phyloP scores from a whole-genome alignment of 2,797 vertebrate species.

The Diglossa cyanea region DNA sequence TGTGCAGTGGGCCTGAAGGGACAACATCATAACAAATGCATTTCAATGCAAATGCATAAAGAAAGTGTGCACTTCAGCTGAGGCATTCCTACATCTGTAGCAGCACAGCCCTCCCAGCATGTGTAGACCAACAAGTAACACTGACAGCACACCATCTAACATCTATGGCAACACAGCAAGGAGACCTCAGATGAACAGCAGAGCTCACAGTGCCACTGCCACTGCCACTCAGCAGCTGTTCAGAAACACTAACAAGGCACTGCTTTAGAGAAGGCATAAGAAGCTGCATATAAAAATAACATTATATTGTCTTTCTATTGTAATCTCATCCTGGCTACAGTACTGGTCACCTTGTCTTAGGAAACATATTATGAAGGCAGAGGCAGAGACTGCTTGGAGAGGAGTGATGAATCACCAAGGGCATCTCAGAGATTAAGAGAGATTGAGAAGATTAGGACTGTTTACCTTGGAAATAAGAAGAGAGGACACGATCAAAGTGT shows the following conservation, averaged over 20 bases:
- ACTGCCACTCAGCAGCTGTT: not conserved
- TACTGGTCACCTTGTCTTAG: not conserved
- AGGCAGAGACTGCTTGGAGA: not conserved
- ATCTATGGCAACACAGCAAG: not conserved
- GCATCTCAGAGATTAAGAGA: not conserved
- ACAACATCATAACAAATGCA: not conserved
- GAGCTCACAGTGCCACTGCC: not conserved
- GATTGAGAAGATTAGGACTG: not conserved
- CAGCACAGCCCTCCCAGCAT: not conserved
- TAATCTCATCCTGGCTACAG: not conserved
- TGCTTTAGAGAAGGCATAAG: not conserved
- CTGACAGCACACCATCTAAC: not conserved
- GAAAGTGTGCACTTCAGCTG: not conserved
- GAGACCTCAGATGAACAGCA: not conserved
- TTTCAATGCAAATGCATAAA: not conserved
- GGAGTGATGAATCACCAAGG: not conserved
- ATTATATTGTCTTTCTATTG: not conserved
- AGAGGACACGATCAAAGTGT: not conserved
- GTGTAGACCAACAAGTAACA: not conserved
- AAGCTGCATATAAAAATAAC: not conserved
- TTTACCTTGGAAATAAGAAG: constrained; percentile 15
- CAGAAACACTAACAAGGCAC: fast-evolving
- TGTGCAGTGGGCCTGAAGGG: not conserved
- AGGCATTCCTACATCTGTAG: not conserved
- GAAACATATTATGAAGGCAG: not conserved